A percentile compares a stretch with the other conserved stretches of the same genome.
These are phyloP conservation scores for Chaetodon auriga DNA, from an alignment of 2,113 vertebrate genomes.

Conservation along the genomic window DNA sequence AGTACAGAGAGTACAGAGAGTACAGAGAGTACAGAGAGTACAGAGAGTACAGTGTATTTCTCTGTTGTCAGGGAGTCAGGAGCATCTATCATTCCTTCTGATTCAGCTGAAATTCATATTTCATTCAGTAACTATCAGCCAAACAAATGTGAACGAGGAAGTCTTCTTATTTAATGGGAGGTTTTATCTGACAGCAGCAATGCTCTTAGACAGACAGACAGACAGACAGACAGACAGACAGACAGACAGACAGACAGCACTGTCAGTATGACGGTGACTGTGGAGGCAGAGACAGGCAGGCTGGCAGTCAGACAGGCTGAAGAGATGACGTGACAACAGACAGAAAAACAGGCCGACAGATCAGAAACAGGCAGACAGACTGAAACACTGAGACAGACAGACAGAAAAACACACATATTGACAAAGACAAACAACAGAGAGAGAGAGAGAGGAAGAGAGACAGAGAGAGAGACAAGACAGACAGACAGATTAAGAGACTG, in stretches of 20 bases:
- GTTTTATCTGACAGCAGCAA: slow-evolving; percentile 3
- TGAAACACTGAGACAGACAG: slow-evolving; percentile 42
- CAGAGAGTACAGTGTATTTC: no score
- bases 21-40: no score
- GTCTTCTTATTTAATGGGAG: neutral
- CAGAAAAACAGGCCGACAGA: slow-evolving; percentile 45
- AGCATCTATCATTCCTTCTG: no score
- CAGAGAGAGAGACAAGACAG: slow-evolving; percentile 68
- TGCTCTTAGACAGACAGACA: neutral
- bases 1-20: no score
- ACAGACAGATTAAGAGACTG: slow-evolving; percentile 71
- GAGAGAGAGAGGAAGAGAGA: slow-evolving; percentile 69
- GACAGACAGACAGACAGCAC: neutral
- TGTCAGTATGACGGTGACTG: slow-evolving; percentile 15
- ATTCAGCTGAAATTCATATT: neutral
- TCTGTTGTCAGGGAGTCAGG: no score
- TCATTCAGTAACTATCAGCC: neutral
- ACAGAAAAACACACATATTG: slow-evolving; percentile 39
- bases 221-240: neutral
- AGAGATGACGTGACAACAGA: slow-evolving; percentile 32
- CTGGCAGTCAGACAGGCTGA: slow-evolving; percentile 29
- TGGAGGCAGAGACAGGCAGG: slow-evolving; percentile 43
- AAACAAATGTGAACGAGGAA: neutral
- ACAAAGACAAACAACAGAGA: slow-evolving; percentile 66
- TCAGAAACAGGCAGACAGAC: slow-evolving; percentile 36